Evolutionary conservation across 2,888 invertebrate genomes (phyloP), one percentile per base, ranked within the genome.

Genomic region (Meliscaeva auricollis): DNA sequence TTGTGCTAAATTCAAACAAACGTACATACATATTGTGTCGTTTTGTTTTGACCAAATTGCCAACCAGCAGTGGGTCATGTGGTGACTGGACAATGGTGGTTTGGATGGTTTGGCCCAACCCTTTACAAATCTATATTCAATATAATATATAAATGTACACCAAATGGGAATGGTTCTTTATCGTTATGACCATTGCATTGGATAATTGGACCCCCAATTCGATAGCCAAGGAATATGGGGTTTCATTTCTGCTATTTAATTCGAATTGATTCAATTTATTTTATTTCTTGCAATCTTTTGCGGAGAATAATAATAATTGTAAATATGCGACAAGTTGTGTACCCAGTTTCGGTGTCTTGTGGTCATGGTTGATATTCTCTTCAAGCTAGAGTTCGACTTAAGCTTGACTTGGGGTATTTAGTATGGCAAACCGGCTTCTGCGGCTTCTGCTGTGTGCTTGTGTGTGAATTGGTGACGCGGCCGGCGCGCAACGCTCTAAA

Each of bases 321-420:
- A 72, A 79, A 56, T 66, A 46, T 66, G 75, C 44, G 48, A 64
- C 60, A 35, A 46, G n/a, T 38, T 76, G 30, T 62, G 35, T 22
- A 32, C 56, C 69, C 38, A 22, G 70, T 73, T 58, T 70, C 9
- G 70, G 41, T 64, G 74, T 41, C 83, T 84, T 75, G 80, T 84
- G 79, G 80, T 79, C 84, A 84, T 80, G 75, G 84, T 84, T 84
- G 79, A 72, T 72, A 72, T 69, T 79, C 66, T 60, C 56, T 70
- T 56, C 56, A 78, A 58, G 79, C 70, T 68, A 52, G 84, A 75
- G 70, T 66, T 84, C 58, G 64, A 48, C 26, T 69, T 32, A 46
- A 52, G 35, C 70, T 58, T 58, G 22, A 75, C 74, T 75, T 84
- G 74, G 83, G 32, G 22, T 54, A 56, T 35, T 44, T 32, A 7